Percentiles rank a stretch among this genome's conserved stretches.
Evolutionary conservation across 92 coral and sea anemone genomes (phyloP).

Genomic region (Porites cylindrica): DNA sequence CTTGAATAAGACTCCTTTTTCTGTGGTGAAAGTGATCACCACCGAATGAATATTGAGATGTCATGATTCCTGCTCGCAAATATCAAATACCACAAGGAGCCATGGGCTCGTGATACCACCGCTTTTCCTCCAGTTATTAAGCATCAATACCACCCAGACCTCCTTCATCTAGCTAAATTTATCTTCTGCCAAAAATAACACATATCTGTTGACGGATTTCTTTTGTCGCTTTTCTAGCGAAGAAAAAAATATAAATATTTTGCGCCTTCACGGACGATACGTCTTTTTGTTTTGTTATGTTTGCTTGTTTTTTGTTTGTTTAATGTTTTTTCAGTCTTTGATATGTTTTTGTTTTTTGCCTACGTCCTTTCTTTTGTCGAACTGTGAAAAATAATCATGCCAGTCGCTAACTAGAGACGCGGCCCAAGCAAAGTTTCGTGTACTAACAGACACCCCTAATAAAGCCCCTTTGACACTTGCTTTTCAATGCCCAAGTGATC

Average conservation of each 20-base stretch:
- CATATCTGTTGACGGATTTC: slow-evolving; percentile 31
- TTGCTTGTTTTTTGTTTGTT: too few relatives aligned
- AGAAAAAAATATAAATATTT: slow-evolving; percentile 25
- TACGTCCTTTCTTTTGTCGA: too few relatives aligned
- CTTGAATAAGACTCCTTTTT: slow-evolving; percentile 34
- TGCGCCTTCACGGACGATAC: slow-evolving; percentile 7
- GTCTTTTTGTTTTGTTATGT: slow-evolving; percentile 13
- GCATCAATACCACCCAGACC: slow-evolving; percentile 13
- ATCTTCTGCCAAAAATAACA: slow-evolving; percentile 44
- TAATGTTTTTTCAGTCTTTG: too few relatives aligned
- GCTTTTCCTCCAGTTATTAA: slow-evolving; percentile 4
- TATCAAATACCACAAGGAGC: slow-evolving; percentile 3
- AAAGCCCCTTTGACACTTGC: slow-evolving; percentile 28
- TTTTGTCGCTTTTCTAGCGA: slow-evolving; percentile 39
- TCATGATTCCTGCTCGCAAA: slow-evolving; percentile 22
- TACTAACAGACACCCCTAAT: slow-evolving; percentile 24
- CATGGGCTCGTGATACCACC: neutral
- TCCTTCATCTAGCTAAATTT: slow-evolving; percentile 19
- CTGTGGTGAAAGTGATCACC: slow-evolving; percentile 37
- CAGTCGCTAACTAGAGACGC: too few relatives aligned
- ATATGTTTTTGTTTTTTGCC: too few relatives aligned
- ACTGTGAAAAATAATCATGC: too few relatives aligned
- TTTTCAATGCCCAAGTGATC: slow-evolving; percentile 29
- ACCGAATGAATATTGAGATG: slow-evolving; percentile 23
- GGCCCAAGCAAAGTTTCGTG: slow-evolving; percentile 4